phyloP scores from a whole-genome alignment of 53 echinoderm and acorn worm species.

The Astropecten irregularis region DNA sequence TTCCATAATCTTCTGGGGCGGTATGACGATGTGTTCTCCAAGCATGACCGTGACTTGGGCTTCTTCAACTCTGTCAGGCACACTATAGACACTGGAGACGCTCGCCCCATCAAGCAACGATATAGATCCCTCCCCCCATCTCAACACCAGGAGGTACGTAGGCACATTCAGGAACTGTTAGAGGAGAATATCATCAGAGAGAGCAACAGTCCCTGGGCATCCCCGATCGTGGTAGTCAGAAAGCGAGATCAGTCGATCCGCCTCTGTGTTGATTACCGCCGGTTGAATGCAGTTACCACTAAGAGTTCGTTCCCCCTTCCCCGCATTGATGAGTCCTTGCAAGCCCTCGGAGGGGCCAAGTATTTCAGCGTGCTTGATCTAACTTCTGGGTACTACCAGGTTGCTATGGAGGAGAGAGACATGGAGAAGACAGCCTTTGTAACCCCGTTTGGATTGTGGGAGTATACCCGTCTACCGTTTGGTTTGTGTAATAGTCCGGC shows the following conservation, averaged over 20 bases:
- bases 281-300: slow-evolving; percentile 2
- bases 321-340: slow-evolving; percentile 43
- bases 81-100: not conserved
- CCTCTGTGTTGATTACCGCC: slow-evolving; percentile 27
- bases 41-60: not conserved
- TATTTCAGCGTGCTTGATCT: slow-evolving; percentile 43
- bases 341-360: slow-evolving; percentile 26
- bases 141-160: not conserved
- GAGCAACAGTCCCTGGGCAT: not conserved
- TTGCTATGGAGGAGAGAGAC: slow-evolving; percentile 22
- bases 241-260: slow-evolving; percentile 10
- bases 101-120: not conserved
- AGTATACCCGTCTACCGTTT: slow-evolving; percentile 37
- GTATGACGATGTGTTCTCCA: not conserved
- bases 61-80: not conserved
- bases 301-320: slow-evolving; percentile 40
- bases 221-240: not conserved
- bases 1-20: not conserved
- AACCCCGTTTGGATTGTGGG: slow-evolving; percentile 41
- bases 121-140: not conserved
- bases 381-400: slow-evolving; percentile 41
- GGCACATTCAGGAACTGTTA: not conserved
- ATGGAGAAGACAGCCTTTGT: slow-evolving; percentile 30
- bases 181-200: not conserved
- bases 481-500: slow-evolving; percentile 53